Base-by-base conservation (phyloP, 2,888 invertebrate genomes). In the Folsomia manolachei region DNA sequence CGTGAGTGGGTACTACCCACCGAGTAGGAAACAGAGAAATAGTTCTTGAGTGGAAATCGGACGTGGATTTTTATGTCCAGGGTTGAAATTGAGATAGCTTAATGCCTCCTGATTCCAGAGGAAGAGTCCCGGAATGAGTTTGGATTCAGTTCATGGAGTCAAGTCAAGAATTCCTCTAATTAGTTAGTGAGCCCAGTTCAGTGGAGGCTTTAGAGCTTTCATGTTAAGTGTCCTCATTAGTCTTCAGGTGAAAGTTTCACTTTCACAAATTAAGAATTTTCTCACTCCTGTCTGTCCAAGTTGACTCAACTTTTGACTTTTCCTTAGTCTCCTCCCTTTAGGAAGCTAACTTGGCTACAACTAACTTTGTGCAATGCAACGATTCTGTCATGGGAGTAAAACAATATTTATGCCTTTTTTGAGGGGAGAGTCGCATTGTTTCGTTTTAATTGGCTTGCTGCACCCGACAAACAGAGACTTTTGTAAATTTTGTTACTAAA, bases 171-270 rank as follows among this genome's bases (percentile, higher is more conserved):
- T 39, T 56, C 11, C 21, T 56, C 56, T 56, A 56, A 56, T 56
- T 56, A 56, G 56, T 56, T 21, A 56, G 56, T 56, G 39, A 39
- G 14, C 56, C 21, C 18, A 56, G 56, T 56, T 56, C 11, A 19
- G 39, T 14, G 18, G 56, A 56, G 56, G n/a, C 19, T 56, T 56
- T 56, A 39, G 56, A 56, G 56, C 56, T 56, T 56, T 56, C 56
- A 19, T 56, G 21, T 56, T 56, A 56, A 18, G 19, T 56, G 19
- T 56, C 21, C 56, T 56, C 56, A 56, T 56, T 56, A 56, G 19
- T 56, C 56, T 56, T 56, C 56, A 56, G 56, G 56, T 56, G 56
- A 56, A 56, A 56, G 56, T 19, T 56, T 56, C 56, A 56, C 56
- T 56, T 56, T 56, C 56, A 56, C 56, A 56, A 56, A 56, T 56